Conservation (phyloP, 2,888 invertebrate genomes). For the Drosophila borborema region DNA sequence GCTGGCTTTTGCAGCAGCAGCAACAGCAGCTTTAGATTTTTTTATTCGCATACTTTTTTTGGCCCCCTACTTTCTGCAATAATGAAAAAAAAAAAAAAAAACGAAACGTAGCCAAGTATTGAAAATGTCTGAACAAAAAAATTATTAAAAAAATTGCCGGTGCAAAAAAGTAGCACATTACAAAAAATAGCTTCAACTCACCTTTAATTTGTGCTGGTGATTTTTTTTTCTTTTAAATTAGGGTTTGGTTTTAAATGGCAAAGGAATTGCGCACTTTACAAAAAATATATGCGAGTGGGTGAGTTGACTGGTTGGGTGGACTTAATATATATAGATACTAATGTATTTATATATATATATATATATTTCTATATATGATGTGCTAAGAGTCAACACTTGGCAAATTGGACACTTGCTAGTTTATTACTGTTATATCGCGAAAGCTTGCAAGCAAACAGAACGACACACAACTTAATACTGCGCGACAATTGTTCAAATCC, state of each 20-base stretch:
- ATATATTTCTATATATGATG: conserved; percentile 25
- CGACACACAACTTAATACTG: conserved; percentile 67
- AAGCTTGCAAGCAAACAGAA: conserved; percentile 62
- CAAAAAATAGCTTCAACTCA: conserved; percentile 29
- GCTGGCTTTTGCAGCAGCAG: conserved; percentile 46
- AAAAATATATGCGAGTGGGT: conserved; percentile 58
- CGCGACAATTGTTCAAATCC: conserved; percentile 52
- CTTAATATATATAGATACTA: conserved; percentile 10
- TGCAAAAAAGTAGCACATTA: conserved; percentile 22
- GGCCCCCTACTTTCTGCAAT: conserved; percentile 26
- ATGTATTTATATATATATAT: conserved; percentile 27
- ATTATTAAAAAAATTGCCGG: conserved; percentile 11
- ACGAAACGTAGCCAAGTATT: conserved; percentile 40
- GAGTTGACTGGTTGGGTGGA: conserved; percentile 38
- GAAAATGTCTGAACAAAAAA: not conserved
- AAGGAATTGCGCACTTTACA: conserved; percentile 56
- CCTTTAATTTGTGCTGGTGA: conserved; percentile 41
- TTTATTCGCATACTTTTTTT: conserved; percentile 38
- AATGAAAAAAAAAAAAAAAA: conserved; percentile 33
- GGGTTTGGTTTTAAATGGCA: conserved; percentile 37
- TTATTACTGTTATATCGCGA: conserved; percentile 48
- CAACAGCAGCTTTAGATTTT: conserved; percentile 30
- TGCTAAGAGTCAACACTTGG: conserved; percentile 37
- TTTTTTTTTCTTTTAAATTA: conserved; percentile 12
- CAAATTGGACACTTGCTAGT: conserved; percentile 44